These are phyloP conservation scores for Trisateles emortualis DNA, from an alignment of 2,888 invertebrate species.

Conservation along the genomic window DNA sequence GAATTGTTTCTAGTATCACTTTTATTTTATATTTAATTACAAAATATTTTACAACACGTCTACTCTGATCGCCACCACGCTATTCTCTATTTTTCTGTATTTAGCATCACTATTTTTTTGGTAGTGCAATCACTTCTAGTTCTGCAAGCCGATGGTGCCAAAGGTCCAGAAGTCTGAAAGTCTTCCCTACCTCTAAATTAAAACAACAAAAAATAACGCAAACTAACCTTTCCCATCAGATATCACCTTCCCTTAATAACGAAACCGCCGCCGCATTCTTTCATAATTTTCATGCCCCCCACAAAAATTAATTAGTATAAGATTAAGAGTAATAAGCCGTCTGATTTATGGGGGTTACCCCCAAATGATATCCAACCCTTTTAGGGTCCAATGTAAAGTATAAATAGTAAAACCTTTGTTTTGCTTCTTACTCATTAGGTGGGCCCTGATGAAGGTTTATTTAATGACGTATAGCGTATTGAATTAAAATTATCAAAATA, in stretches of 20 bases:
- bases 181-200: slow-evolving; percentile 6
- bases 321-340: slow-evolving; percentile 65
- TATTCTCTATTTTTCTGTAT: too few species aligned
- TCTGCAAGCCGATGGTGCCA: too few species aligned
- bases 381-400: slow-evolving; percentile 39
- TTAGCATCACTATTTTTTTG: too few species aligned
- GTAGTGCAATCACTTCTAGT: too few species aligned
- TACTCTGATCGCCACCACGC: too few species aligned
- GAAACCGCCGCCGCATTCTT: slow-evolving; percentile 32
- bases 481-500: background rate
- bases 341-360: slow-evolving; percentile 61
- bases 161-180: too few species aligned
- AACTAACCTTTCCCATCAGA: slow-evolving; percentile 17
- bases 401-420: slow-evolving; percentile 34
- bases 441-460: slow-evolving; percentile 5
- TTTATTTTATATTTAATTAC: too few species aligned
- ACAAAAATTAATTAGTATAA: slow-evolving; percentile 66
- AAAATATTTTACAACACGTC: too few species aligned
- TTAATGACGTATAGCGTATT: slow-evolving; percentile 15
- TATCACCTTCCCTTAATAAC: slow-evolving; percentile 24
- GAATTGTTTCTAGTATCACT: too few species aligned
- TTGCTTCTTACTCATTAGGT: slow-evolving; percentile 21
- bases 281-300: slow-evolving; percentile 51
- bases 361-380: slow-evolving; percentile 53
- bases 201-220: slow-evolving; percentile 3